Evolutionary conservation across 2,113 vertebrate species (phyloP), one percentile per base, ranked within the genome.

Genomic region (Triplophysa dalaica): DNA sequence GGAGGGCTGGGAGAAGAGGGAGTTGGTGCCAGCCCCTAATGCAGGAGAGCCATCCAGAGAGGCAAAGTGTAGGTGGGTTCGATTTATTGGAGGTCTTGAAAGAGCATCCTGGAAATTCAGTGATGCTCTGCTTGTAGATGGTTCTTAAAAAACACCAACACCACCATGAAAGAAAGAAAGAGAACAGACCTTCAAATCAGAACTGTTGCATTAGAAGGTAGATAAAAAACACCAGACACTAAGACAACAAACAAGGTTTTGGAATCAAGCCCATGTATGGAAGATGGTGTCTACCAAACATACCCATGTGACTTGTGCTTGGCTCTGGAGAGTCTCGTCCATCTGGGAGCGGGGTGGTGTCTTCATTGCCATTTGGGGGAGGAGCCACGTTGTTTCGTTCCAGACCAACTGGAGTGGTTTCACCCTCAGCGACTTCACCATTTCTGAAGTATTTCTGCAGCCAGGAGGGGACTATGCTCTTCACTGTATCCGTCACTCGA

Each of bases 401-500:
- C 24, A 77, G 78, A 52, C 50, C 81, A 4, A 81, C 84, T 43
- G 50, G 29, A 22, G 56, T 19, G 4, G 60, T 85, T 41, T 5
- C 86, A 78, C 78, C 92, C 77, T 89, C 91, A 69, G 88, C 89
- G 68, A 87, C 87, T 86, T 95, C 95, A n/a, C 83, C 94, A 87
- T 91, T 96, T 73, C 92, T 95, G 87, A 99, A 99, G 83, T 99
- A 99, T 85, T 93, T 97, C 84, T 97, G 95, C 58, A 99, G 85
- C 98, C 98, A 99, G 67, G 92, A 93, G 29, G 98, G 98, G 77
- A 99, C 96, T 73, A 99, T 98, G 86, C 93, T 99, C 90, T 97
- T 99, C 78, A 99, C 94, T 2, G 95, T 98, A 88, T 98, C 96
- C 0, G 96, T 97, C 86, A 99, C 94, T 87, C 96, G 94, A 86